A percentile compares a stretch with the other conserved stretches of the same genome.
Conservation (phyloP, 2,888 invertebrate genomes). For the Ormyrus pomaceus region DNA sequence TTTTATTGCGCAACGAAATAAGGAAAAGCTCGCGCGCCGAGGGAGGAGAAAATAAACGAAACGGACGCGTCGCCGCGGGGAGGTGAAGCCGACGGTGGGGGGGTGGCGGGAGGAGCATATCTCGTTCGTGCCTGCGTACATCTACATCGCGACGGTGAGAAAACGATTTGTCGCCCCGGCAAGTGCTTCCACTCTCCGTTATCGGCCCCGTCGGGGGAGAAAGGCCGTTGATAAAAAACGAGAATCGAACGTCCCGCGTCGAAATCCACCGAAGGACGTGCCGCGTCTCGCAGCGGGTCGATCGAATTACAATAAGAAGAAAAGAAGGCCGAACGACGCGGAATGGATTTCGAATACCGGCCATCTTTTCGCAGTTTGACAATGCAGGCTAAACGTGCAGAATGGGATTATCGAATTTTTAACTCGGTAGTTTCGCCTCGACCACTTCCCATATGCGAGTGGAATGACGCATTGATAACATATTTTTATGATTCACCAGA, state of each 20-base stretch:
- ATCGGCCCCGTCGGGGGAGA: background rate
- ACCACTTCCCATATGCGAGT: no score
- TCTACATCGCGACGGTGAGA: conserved; percentile 9
- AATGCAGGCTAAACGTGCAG: no score
- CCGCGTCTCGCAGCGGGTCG: background rate
- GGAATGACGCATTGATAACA: no score
- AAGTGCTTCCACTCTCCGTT: conserved; percentile 15
- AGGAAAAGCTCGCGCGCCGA: background rate
- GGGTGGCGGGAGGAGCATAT: background rate
- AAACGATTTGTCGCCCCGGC: conserved; percentile 38
- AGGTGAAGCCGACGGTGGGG: background rate
- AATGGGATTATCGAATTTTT: no score
- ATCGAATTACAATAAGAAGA: no score
- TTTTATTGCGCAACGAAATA: background rate
- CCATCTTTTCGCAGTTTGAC: no score
- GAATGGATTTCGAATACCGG: no score
- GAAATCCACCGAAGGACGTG: background rate
- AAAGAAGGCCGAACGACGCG: no score
- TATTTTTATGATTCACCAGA: no score
- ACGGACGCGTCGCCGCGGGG: background rate
- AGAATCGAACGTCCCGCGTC: conserved; percentile 11
- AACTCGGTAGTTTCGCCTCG: no score
- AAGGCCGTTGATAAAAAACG: background rate
- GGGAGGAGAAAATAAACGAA: background rate
- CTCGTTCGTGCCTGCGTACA: conserved; percentile 1